Evolutionary conservation across 1,140 invertebrate genomes (phyloP).

Genomic region (Trachymyrmex cornetzi): DNA sequence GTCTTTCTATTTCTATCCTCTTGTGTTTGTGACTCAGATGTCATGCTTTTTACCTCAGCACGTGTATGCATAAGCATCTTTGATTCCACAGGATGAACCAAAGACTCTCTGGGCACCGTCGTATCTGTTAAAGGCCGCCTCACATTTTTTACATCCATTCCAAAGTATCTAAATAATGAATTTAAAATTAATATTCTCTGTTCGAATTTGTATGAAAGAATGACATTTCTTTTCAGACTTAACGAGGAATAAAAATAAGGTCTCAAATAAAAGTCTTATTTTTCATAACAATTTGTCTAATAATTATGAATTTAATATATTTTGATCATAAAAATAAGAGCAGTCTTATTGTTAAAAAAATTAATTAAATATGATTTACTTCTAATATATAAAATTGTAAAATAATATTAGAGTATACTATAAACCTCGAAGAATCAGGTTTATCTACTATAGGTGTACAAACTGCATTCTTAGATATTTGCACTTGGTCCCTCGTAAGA

Average conservation of each 20-base stretch:
- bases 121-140: slow-evolving; percentile 80
- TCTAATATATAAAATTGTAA: not conserved
- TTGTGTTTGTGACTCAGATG: not conserved
- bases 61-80: not conserved
- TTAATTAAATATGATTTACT: not conserved
- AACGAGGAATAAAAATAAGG: not conserved
- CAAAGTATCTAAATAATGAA: slow-evolving; percentile 70
- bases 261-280: not conserved
- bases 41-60: not conserved
- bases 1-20: slow-evolving; percentile 17
- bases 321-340: not conserved
- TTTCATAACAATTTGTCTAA: not conserved
- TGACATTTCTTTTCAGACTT: not conserved
- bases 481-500: slow-evolving; percentile 51
- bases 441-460: slow-evolving; percentile 64
- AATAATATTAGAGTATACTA: slow-evolving; percentile 6
- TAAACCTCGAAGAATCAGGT: slow-evolving; percentile 76
- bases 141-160: slow-evolving; percentile 69
- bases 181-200: slow-evolving; percentile 15
- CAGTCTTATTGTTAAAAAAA: slow-evolving; percentile 7
- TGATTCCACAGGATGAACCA: slow-evolving; percentile 1
- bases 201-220: not conserved
- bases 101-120: slow-evolving; percentile 19
- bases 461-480: slow-evolving; percentile 73
- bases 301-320: not conserved